These are phyloP conservation scores for Ochotona curzoniae DNA, from an alignment of 2,113 vertebrate species.

Conservation along the genomic window DNA sequence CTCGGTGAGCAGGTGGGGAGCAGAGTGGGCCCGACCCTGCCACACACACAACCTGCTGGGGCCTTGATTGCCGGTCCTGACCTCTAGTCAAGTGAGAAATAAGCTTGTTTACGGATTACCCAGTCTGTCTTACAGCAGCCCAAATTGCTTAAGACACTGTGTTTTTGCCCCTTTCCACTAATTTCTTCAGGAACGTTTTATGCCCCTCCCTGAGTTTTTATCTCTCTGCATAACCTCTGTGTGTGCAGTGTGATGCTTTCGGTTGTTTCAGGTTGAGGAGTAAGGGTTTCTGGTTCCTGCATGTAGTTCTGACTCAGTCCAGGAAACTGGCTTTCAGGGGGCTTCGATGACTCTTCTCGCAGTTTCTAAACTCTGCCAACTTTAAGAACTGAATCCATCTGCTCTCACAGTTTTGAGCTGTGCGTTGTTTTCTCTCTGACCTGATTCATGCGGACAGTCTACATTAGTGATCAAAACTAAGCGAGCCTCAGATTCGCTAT, in stretches of 20 bases:
- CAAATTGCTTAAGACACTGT: not conserved
- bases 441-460: not conserved
- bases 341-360: not conserved
- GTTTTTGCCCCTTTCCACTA: not conserved
- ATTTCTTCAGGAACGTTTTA: slow-evolving; percentile 5
- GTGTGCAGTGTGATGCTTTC: not conserved
- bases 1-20: not conserved
- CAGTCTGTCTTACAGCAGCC: not conserved
- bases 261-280: not conserved
- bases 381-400: not conserved
- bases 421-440: slow-evolving; percentile 33
- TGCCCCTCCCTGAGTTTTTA: not conserved
- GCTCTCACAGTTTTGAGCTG: not conserved
- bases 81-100: not conserved
- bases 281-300: not conserved
- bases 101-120: not conserved
- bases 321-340: not conserved
- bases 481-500: not conserved
- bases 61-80: not conserved
- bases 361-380: not conserved
- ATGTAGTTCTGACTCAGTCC: slow-evolving; percentile 7
- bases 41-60: not conserved
- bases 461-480: not conserved
- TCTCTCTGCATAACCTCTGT: not conserved
- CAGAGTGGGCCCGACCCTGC: not conserved